Percentiles rank a stretch among this genome's conserved stretches.
These are phyloP conservation scores for Melanaphis sacchari DNA, from an alignment of 1,140 invertebrate species.

Conservation along the genomic window DNA sequence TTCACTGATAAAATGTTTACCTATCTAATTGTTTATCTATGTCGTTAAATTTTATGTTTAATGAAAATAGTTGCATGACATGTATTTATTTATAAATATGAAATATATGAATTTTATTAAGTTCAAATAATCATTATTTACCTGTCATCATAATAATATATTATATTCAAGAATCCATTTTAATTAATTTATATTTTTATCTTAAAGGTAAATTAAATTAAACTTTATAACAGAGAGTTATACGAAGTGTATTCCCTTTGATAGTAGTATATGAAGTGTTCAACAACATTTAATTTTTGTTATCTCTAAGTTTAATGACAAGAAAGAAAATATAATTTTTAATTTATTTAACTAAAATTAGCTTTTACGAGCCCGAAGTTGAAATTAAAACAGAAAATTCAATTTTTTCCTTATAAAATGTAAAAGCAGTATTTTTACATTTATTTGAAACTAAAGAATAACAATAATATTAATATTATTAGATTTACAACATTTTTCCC, in stretches of 20 bases:
- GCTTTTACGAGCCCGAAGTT: background rate
- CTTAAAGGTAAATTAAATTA: background rate
- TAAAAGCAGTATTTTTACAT: background rate
- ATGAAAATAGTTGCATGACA: background rate
- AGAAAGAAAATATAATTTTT: constrained; percentile 23
- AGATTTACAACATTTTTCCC: background rate
- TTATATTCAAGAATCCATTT: background rate
- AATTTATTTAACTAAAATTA: constrained; percentile 21
- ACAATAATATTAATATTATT: background rate
- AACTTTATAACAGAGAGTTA: constrained; percentile 18
- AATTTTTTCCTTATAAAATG: background rate
- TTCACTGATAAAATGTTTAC: background rate
- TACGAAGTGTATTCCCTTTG: background rate
- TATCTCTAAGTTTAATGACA: constrained; percentile 29
- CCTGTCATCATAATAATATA: background rate
- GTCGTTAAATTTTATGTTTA: background rate
- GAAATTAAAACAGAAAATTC: constrained; percentile 28
- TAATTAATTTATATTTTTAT: background rate
- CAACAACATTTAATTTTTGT: constrained; percentile 21
- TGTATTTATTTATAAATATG: background rate
- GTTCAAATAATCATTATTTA: background rate
- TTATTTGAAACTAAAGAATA: background rate
- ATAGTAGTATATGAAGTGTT: background rate
- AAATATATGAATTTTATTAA: background rate
- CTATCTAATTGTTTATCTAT: too few relatives aligned